Conservation (phyloP, 2,888 invertebrate genomes). For the Saturnia japonica region DNA sequence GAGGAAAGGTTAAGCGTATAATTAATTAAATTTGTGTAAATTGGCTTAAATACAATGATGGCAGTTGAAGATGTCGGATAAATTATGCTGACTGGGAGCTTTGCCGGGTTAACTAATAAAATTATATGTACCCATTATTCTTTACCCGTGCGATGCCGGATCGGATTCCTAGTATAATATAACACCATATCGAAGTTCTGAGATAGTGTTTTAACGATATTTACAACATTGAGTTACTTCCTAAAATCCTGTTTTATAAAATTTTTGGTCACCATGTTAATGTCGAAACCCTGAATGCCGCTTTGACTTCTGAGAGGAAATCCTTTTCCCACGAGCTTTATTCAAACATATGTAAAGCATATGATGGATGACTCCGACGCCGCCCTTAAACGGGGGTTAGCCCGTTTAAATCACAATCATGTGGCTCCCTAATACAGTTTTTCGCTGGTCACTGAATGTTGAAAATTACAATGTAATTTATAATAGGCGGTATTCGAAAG, state of each 20-base stretch:
- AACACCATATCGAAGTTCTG: too few relatives aligned
- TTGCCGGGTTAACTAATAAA: too few relatives aligned
- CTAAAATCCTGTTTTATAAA: constrained; percentile 6
- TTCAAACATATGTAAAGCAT: constrained; percentile 83
- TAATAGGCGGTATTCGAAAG: constrained; percentile 59
- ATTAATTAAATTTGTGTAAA: too few relatives aligned
- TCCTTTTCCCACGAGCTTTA: constrained; percentile 83
- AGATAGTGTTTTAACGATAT: too few relatives aligned
- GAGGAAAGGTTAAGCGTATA: too few relatives aligned
- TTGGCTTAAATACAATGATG: too few relatives aligned
- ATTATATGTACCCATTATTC: too few relatives aligned
- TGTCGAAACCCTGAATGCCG: constrained; percentile 56
- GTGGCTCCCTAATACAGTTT: constrained; percentile 66
- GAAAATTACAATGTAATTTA: constrained; percentile 79
- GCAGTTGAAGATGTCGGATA: too few relatives aligned
- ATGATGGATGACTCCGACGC: constrained; percentile 78
- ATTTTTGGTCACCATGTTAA: constrained; percentile 52
- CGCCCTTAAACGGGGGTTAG: constrained; percentile 67
- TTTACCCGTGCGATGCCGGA: too few relatives aligned
- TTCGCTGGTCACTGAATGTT: constrained; percentile 75
- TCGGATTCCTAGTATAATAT: too few relatives aligned
- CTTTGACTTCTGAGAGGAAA: constrained; percentile 80
- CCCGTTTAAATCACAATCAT: constrained; percentile 78
- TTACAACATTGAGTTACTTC: too few relatives aligned
- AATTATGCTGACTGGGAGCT: too few relatives aligned